These are phyloP conservation scores for Blennius ocellaris DNA, from an alignment of 2,113 vertebrate genomes.

Conservation along the genomic window DNA sequence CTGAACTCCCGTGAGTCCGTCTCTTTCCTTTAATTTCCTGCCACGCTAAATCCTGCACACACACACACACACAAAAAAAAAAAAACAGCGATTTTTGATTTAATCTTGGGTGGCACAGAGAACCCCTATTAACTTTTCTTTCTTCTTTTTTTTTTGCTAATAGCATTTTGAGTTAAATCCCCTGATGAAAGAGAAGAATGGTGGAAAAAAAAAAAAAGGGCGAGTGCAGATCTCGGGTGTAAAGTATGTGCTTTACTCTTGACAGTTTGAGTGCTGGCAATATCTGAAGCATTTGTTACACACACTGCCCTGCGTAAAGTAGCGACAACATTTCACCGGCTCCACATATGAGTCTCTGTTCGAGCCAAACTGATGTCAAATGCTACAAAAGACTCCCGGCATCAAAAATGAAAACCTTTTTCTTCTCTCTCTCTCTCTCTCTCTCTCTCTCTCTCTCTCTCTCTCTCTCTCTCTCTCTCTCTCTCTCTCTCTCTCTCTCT, in stretches of 20 bases:
- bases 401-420: slow-evolving; percentile 63
- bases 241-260: slow-evolving; percentile 9
- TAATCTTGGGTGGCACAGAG: slow-evolving; percentile 51
- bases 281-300: slow-evolving; percentile 14
- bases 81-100: slow-evolving; percentile 38
- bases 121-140: slow-evolving; percentile 30
- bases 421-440: slow-evolving; percentile 20
- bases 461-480: neutral
- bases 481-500: slow-evolving; percentile 25
- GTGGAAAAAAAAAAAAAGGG: neutral
- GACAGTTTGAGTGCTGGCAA: slow-evolving; percentile 21
- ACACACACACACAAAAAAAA: too few relatives aligned
- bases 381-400: slow-evolving; percentile 27
- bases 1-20: slow-evolving; percentile 45
- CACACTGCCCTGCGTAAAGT: slow-evolving; percentile 18
- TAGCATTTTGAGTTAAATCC: neutral
- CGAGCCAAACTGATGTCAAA: slow-evolving; percentile 42
- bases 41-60: slow-evolving; percentile 54
- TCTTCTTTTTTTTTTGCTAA: slow-evolving; percentile 7
- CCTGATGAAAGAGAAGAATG: too few relatives aligned
- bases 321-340: slow-evolving; percentile 8
- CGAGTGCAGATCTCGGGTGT: neutral
- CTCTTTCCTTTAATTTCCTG: slow-evolving; percentile 67
- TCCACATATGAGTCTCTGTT: slow-evolving; percentile 9
- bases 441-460: slow-evolving; percentile 13